These are phyloP conservation scores for Piliocolobus tephrosceles DNA, from an alignment of 2,113 vertebrate species.

Conservation along the genomic window DNA sequence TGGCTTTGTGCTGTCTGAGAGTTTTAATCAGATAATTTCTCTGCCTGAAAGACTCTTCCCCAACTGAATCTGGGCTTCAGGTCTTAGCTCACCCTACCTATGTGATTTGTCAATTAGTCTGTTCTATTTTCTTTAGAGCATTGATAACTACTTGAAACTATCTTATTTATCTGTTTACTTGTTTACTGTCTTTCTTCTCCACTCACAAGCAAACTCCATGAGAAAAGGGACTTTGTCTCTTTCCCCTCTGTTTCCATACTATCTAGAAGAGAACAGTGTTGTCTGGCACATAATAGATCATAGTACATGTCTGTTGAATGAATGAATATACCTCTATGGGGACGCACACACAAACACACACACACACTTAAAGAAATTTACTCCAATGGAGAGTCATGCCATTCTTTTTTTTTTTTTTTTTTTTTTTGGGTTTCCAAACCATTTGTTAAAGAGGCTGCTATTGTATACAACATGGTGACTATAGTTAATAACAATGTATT, in stretches of 20 bases:
- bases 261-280: neutral
- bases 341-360: neutral
- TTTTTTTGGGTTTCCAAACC: neutral
- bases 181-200: neutral
- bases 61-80: neutral
- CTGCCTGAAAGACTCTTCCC: neutral
- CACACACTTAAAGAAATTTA: neutral
- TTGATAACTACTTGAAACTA: neutral
- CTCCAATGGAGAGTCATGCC: neutral
- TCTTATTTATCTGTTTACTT: neutral
- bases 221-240: neutral
- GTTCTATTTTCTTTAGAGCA: neutral
- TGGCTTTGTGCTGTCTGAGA: neutral
- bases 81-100: neutral
- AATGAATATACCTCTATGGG: neutral
- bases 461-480: too few species aligned
- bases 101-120: neutral
- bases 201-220: neutral
- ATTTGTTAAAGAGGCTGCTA: neutral
- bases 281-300: neutral
- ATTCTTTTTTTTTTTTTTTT: neutral
- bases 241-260: neutral
- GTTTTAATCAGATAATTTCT: neutral
- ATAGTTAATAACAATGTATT: neutral
- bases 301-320: neutral